Base-by-base conservation (phyloP, 2,113 vertebrate genomes). In the Perccottus glenii region DNA sequence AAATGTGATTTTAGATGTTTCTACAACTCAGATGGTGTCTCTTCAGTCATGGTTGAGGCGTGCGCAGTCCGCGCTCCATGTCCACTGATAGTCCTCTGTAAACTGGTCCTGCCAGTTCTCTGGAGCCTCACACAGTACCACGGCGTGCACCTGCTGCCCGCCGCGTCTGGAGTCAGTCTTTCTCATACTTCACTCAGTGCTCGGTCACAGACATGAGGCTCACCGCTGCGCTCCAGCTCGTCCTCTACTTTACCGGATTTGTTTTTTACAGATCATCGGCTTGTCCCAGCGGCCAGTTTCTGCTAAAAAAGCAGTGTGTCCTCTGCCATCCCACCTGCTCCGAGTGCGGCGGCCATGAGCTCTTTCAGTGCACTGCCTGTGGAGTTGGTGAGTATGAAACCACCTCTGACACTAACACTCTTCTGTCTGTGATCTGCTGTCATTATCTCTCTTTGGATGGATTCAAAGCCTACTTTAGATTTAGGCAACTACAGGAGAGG, bases 291-390 rank as follows among this genome's bases (percentile, higher is more conserved):
- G 88, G 91, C 15, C 91, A 92, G 75, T 93, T 91, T 51, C 1
- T 80, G 46, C 75, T 92, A 57, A 92, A 90, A 68, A 88, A 36
- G 60, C 91, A 91, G 84, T 92, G 91, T 46, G 89, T 93, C 71
- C 80, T 88, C 64, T 93, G 91, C 60, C 91, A 93, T 64, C 87
- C 88, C 74, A 91, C 87, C 89, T 93, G 92, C 79, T 67, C 88
- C 2, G 89, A 93, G 85, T 91, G 92, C 80, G 63, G 38, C 40
- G 90, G 91, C 1, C 90, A 91, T 14, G 91, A 93, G 81, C 85
- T 92, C 14, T 92, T 90, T 71, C 79, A 94, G 55, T 91, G 91
- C 72, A 92, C 83, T 11, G 87, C 80, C 82, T 93, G 92, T 74
- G 92, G 87, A 85, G 83, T 90, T 67, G 84, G 90, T 92, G 82